phyloP scores from a whole-genome alignment of 2,797 vertebrate species.

The Chrosomus eos region DNA sequence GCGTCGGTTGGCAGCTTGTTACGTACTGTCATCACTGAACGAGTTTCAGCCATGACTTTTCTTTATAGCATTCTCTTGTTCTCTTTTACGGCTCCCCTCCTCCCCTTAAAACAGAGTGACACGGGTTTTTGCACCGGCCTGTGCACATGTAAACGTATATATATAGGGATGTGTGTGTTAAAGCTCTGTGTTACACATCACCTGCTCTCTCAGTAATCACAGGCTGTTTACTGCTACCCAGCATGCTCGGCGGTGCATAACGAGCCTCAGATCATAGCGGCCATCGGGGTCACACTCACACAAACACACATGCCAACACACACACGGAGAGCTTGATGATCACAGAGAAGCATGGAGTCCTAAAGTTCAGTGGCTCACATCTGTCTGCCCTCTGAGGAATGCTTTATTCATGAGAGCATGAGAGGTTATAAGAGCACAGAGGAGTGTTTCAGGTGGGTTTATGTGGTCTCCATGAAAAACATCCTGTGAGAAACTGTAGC shows the following conservation, averaged over 20 bases:
- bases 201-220: constrained; percentile 57
- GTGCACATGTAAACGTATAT: constrained; percentile 19
- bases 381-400: constrained; percentile 50
- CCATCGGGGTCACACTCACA: constrained; percentile 39
- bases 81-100: constrained; percentile 42
- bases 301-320: constrained; percentile 34
- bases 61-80: constrained; percentile 57
- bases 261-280: constrained; percentile 52
- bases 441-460: constrained; percentile 44
- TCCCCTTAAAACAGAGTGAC: constrained; percentile 53
- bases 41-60: constrained; percentile 50
- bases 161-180: constrained; percentile 30
- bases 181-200: constrained; percentile 57
- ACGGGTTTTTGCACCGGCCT: constrained; percentile 49
- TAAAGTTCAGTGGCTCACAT: constrained; percentile 51
- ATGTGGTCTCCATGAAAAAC: constrained; percentile 34
- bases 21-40: constrained; percentile 58
- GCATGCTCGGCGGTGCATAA: constrained; percentile 48
- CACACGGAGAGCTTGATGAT: constrained; percentile 39
- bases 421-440: constrained; percentile 28
- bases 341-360: constrained; percentile 44
- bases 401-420: constrained; percentile 55
- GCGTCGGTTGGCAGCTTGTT: constrained; percentile 60
- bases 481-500: constrained; percentile 23
- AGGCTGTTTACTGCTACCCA: constrained; percentile 58